Percentiles rank a stretch among this genome's conserved stretches.
phyloP scores from a whole-genome alignment of 2,888 invertebrate genomes.

The Temnothorax rugatulus region DNA sequence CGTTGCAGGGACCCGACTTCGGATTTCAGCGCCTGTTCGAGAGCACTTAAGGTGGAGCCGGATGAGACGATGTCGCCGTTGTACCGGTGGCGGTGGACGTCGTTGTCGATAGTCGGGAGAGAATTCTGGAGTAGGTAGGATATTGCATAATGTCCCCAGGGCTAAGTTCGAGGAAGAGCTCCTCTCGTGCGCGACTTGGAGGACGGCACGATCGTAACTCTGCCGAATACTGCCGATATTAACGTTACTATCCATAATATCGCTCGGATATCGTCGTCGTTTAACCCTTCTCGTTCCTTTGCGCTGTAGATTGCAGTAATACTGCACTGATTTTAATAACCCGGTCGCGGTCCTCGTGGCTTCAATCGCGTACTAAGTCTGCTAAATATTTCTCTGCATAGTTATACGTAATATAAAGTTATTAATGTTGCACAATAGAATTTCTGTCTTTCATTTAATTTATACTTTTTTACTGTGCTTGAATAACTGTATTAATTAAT shows the following conservation, averaged over 20 bases:
- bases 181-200: conserved; percentile 41
- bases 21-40: conserved; percentile 57
- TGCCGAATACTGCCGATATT: conserved; percentile 66
- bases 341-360: background rate
- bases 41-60: conserved; percentile 70
- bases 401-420: background rate
- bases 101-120: conserved; percentile 62
- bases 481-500: background rate
- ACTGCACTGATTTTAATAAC: conserved; percentile 31
- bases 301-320: conserved; percentile 20
- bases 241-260: conserved; percentile 69
- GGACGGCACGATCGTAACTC: conserved; percentile 66
- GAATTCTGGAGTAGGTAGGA: conserved; percentile 63
- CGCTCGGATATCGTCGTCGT: conserved; percentile 41
- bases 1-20: conserved; percentile 44
- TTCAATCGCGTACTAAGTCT: background rate
- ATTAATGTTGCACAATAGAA: background rate
- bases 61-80: conserved; percentile 66
- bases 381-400: background rate
- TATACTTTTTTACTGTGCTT: background rate
- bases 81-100: conserved; percentile 55
- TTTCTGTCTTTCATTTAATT: background rate
- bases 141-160: conserved; percentile 71
- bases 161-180: conserved; percentile 63
- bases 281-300: conserved; percentile 44